Conservation (phyloP, 1,140 invertebrate species). For the Bradysia coprophila region DNA sequence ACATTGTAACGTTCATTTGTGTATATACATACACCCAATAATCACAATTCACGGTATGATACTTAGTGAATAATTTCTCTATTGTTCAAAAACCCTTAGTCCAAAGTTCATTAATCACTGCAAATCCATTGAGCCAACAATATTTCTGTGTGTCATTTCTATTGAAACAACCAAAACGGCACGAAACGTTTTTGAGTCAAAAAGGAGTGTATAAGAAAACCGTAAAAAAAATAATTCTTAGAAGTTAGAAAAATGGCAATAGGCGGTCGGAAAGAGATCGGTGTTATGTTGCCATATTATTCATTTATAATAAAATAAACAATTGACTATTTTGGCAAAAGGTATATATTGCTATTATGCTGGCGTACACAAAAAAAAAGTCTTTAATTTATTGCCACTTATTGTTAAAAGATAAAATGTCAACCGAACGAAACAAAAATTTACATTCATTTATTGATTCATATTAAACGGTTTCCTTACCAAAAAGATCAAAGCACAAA, state of each 20-base stretch:
- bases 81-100: too few relatives aligned
- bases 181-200: too few relatives aligned
- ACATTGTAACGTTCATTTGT: too few relatives aligned
- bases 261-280: neutral
- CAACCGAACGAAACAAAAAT: neutral
- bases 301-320: too few relatives aligned
- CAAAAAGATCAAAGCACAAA: too few relatives aligned
- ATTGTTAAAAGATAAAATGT: neutral
- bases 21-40: too few relatives aligned
- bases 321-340: neutral
- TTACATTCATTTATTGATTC: neutral
- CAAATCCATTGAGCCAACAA: too few relatives aligned
- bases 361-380: neutral
- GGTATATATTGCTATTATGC: neutral
- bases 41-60: too few relatives aligned
- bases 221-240: neutral
- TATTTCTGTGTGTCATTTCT: too few relatives aligned
- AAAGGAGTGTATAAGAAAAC: neutral
- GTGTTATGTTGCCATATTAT: neutral
- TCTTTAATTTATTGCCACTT: neutral
- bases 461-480: neutral
- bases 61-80: too few relatives aligned
- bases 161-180: too few relatives aligned
- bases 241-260: neutral
- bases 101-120: too few relatives aligned